Evolutionary conservation across 2,113 vertebrate species (phyloP), one percentile per base, ranked within the genome.

Genomic region (Calyptommatus sinebrachiatus): DNA sequence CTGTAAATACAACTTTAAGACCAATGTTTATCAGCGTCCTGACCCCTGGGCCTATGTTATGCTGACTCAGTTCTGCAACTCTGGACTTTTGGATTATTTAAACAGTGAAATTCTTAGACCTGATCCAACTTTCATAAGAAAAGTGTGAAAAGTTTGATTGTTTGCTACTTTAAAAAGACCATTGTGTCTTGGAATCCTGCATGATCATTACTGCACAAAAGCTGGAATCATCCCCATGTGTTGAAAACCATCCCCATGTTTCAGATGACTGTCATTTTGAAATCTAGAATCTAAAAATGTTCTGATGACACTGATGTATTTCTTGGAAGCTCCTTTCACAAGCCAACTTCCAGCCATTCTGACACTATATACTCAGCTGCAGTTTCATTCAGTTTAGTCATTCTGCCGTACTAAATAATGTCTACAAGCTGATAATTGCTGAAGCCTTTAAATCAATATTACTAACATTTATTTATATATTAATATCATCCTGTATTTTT

Each of bases 211-310:
- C 41, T 75, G 22, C 18, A 69, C 76, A 50, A 10, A 41, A 71
- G 14, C 24, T 60, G 0, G 29, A 35, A 69, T 20, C 72, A 83
- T 48, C 31, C 20, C 75, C 68, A 26, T 73, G 7, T 24, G 53
- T 63, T 83, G 53, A 83, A 76, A 65, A 65, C 79, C 76, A 48
- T 71, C 24, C 73, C 84, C 57, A 35, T 77, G 21, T 84, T 90
- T 86, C 81, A 77, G 18, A 80, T 73, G 66, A 88, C 78, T 69
- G 65, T 31, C 28, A 67, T 82, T 29, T 83, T 77, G 29, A 50
- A 87, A 70, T 73, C 22, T 28, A 53, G 67, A 20, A 50, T 77
- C 78, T 77, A 75, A 90, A 89, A 84, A 48, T 1, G 50, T 61
- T 57, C 68, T 24, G 21, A 21, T 11, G 7, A 48, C 46, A 85